These are phyloP conservation scores for Halcyon smyrnensis DNA, from an alignment of 2,797 vertebrate genomes.

Conservation along the genomic window DNA sequence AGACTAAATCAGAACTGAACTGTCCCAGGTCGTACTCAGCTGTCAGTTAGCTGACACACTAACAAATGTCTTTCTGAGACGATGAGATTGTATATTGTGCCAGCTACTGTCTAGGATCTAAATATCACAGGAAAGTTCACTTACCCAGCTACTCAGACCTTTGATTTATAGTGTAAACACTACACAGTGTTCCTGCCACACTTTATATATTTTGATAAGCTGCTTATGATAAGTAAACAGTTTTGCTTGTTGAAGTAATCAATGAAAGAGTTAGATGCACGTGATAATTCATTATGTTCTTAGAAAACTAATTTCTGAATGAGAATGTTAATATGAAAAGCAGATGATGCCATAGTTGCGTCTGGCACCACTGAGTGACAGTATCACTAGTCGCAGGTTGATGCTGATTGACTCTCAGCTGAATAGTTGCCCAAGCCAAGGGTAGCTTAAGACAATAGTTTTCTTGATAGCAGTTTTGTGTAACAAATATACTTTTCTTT, in stretches of 20 bases:
- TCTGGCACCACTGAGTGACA: conserved; percentile 71
- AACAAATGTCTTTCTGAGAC: background rate
- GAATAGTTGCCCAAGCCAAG: conserved; percentile 3
- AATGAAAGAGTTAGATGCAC: conserved; percentile 40
- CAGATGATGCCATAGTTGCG: conserved; percentile 58
- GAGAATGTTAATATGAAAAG: conserved; percentile 19
- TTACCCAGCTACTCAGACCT: background rate
- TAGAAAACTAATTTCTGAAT: conserved; percentile 47
- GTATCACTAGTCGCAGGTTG: conserved; percentile 70
- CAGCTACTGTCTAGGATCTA: too few species aligned
- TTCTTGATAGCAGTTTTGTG: conserved; percentile 64
- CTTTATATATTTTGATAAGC: conserved; percentile 3
- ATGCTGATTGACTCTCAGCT: conserved; percentile 64
- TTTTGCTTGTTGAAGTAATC: conserved; percentile 43
- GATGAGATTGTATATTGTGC: background rate
- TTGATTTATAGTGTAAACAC: background rate
- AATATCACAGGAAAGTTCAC: too few species aligned
- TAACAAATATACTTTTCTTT: conserved; percentile 66
- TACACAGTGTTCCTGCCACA: background rate
- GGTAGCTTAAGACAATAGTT: conserved; percentile 61
- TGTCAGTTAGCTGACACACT: background rate
- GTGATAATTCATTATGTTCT: conserved; percentile 38
- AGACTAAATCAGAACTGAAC: background rate
- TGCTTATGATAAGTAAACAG: conserved; percentile 15
- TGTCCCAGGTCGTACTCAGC: background rate